Conservation (phyloP, 2,113 vertebrate genomes). For the Eclectus roratus region DNA sequence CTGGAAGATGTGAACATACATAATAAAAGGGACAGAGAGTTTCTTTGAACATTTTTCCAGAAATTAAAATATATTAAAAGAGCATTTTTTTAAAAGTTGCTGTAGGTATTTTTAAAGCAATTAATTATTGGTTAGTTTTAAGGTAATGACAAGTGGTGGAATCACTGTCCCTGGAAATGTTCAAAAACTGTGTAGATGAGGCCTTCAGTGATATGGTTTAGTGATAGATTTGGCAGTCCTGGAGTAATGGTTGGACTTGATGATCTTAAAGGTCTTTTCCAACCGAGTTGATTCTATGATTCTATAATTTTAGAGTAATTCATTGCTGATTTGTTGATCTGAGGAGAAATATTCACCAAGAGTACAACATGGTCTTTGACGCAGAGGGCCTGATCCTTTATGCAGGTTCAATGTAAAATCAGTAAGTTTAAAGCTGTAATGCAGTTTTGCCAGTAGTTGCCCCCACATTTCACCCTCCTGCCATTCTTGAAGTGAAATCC, state of each 20-base stretch:
- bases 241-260: neutral
- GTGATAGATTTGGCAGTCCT: neutral
- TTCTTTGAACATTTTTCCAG: neutral
- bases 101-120: neutral
- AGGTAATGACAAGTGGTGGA: neutral
- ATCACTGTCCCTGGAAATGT: neutral
- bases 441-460: neutral
- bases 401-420: neutral
- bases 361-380: neutral
- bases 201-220: neutral
- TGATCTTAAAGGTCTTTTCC: neutral
- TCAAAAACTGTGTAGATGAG: neutral
- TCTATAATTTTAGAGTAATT: neutral
- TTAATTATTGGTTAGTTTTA: neutral
- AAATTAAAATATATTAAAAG: neutral
- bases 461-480: neutral
- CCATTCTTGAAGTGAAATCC: neutral
- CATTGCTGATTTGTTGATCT: neutral
- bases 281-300: neutral
- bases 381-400: neutral
- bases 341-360: neutral
- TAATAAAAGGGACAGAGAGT: neutral
- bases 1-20: neutral
- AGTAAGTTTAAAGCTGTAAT: neutral
- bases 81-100: neutral